Evolutionary conservation across 2,888 invertebrate genomes (phyloP).

Genomic region (Abscondita cerata): DNA sequence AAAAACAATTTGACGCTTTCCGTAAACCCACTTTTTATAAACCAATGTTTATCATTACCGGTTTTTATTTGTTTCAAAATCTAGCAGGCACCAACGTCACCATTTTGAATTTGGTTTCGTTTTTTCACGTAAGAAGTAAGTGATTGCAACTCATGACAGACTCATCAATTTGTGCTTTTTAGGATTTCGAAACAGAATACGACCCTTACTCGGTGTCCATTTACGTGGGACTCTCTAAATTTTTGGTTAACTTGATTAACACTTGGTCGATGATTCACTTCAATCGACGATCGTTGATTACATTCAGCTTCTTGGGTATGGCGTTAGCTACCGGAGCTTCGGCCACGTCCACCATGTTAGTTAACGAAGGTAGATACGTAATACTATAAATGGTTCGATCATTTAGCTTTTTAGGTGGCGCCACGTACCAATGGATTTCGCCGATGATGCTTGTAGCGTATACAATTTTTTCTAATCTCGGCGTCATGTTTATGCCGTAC

Average conservation of each 20-base stretch:
- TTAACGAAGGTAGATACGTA: constrained; percentile 45
- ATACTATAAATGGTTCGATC: too few relatives aligned
- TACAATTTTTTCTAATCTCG: constrained; percentile 63
- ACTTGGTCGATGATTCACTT: constrained; percentile 62
- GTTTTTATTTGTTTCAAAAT: constrained; percentile 66
- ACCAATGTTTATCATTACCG: constrained; percentile 63
- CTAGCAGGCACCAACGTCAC: constrained; percentile 68
- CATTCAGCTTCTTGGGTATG: constrained; percentile 63
- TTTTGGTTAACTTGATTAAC: constrained; percentile 63
- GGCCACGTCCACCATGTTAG: constrained; percentile 60
- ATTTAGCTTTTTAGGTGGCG: constrained; percentile 22
- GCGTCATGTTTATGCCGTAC: constrained; percentile 68
- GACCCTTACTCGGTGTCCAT: constrained; percentile 48
- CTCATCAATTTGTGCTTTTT: not conserved
- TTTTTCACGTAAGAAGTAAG: constrained; percentile 59
- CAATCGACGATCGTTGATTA: constrained; percentile 61
- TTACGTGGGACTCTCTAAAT: constrained; percentile 62
- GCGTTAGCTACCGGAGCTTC: constrained; percentile 62
- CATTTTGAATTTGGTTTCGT: constrained; percentile 66
- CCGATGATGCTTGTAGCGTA: constrained; percentile 62
- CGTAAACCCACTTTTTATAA: constrained; percentile 66
- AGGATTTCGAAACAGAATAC: constrained; percentile 38
- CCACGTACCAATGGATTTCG: constrained; percentile 58
- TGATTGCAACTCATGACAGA: too few relatives aligned
- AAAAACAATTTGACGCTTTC: constrained; percentile 55